Evolutionary conservation across 2,797 vertebrate genomes (phyloP), one percentile per base, ranked within the genome.

Genomic region (Notamacropus eugenii): DNA sequence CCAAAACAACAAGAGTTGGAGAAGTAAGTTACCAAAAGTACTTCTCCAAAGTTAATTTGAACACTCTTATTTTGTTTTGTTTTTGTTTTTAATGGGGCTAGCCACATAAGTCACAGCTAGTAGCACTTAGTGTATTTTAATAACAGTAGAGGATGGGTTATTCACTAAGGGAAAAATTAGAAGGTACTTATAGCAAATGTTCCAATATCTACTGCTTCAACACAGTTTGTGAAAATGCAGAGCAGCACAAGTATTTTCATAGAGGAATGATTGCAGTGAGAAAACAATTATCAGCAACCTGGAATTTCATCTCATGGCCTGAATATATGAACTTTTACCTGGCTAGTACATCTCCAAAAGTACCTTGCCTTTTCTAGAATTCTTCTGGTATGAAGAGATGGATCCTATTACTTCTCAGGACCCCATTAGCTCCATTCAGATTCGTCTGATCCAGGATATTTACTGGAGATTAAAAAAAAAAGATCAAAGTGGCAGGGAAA

Each of bases 21-120:
- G 91, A 92, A 67, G 93, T 96, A 90, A 91, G 93, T 97, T 92
- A 82, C 50, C 93, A 92, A 93, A 93, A 29, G 31, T 54, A 91
- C 87, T 55, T 13, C n/a, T 93, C 31, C 50, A 6, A 12, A 91
- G 91, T 62, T 54, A 92, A 58, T 1, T 90, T 90, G 82, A 62
- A 56, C 67, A 27, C 8, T 27, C 12, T 24, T 74, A n/a, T 9
- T 82, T 82, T 82, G 22, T 82, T 82, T 82, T 82, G n/a, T 46
- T 82, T 82, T 59, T 55, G 31, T 90, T 91, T 94, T 55, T 31
- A 11, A 46, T 74, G 55, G 34, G 0, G 31, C 92, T 95, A 62
- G 91, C 62, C 16, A 27, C 24, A 14, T 54, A 92, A 6, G 8
- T 90, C 96, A 55, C 59, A 29, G 74, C 74, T 90, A 27, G 46